Percentiles rank a stretch among this genome's conserved stretches.
Conservation (phyloP, 1,140 invertebrate genomes). For the Trichonephila inaurata region DNA sequence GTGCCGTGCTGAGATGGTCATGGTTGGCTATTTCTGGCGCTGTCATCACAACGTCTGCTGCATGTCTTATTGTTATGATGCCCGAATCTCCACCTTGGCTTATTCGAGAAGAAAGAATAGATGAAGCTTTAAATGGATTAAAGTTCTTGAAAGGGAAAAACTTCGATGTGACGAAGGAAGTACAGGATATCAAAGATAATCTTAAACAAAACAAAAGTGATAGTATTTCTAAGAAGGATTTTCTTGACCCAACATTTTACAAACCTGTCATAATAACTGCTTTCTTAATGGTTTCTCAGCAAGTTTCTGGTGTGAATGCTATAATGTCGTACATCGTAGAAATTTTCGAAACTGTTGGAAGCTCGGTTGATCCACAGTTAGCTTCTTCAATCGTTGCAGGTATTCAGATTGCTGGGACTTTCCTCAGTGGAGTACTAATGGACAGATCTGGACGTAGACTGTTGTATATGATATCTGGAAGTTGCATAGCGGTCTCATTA, state of each 20-base stretch:
- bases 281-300: conserved; percentile 96
- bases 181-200: conserved; percentile 15
- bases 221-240: neutral
- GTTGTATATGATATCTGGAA: conserved; percentile 88
- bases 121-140: conserved; percentile 84
- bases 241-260: conserved; percentile 24
- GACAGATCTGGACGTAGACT: conserved; percentile 92
- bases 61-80: conserved; percentile 83
- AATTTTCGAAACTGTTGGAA: conserved; percentile 88
- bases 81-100: conserved; percentile 92
- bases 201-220: neutral
- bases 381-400: conserved; percentile 91
- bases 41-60: conserved; percentile 84
- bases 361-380: conserved; percentile 83
- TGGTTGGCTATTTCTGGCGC: conserved; percentile 86
- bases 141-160: conserved; percentile 60
- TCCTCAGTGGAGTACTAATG: conserved; percentile 90
- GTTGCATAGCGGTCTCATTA: conserved; percentile 83
- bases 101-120: conserved; percentile 87
- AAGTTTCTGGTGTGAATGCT: conserved; percentile 94
- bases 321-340: conserved; percentile 94
- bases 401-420: conserved; percentile 93
- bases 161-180: conserved; percentile 24
- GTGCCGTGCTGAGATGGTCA: conserved; percentile 87
- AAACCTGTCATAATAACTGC: conserved; percentile 86